A percentile compares a stretch with the other conserved stretches of the same genome.
Evolutionary conservation across 2,888 invertebrate species (phyloP).

Genomic region (Yponomeuta sedellus): DNA sequence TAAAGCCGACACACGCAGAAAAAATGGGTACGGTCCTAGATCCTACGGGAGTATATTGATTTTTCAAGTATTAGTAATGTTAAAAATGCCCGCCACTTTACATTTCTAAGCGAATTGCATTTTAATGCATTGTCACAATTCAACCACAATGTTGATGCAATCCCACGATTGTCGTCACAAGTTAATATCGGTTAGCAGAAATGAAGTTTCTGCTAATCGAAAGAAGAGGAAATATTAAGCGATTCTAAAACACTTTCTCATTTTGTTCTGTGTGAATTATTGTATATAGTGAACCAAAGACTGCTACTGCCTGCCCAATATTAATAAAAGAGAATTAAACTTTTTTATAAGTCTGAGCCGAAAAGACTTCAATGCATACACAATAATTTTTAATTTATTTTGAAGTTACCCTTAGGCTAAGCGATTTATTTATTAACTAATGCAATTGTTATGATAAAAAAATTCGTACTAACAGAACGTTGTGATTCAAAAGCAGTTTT

Average conservation of each 20-base stretch:
- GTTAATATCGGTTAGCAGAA: slow-evolving; percentile 57
- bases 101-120: neutral
- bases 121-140: neutral
- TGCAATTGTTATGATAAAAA: slow-evolving; percentile 40
- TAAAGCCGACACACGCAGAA: slow-evolving; percentile 10
- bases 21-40: slow-evolving; percentile 54
- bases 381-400: slow-evolving; percentile 53
- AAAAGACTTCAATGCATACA: slow-evolving; percentile 33
- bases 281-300: slow-evolving; percentile 70
- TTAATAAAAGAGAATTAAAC: slow-evolving; percentile 22
- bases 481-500: slow-evolving; percentile 20
- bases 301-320: slow-evolving; percentile 53
- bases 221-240: slow-evolving; percentile 54
- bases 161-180: slow-evolving; percentile 43
- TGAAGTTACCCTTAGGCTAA: slow-evolving; percentile 70
- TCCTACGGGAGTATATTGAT: slow-evolving; percentile 54
- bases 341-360: slow-evolving; percentile 37
- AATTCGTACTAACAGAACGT: slow-evolving; percentile 35
- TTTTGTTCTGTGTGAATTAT: slow-evolving; percentile 25
- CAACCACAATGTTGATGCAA: slow-evolving; percentile 6
- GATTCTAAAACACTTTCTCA: neutral
- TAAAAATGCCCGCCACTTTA: slow-evolving; percentile 9
- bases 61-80: neutral
- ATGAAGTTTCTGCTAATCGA: slow-evolving; percentile 58
- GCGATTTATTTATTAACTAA: slow-evolving; percentile 69